These are phyloP conservation scores for Melanophora roralis DNA, from an alignment of 2,888 invertebrate genomes.

Conservation along the genomic window DNA sequence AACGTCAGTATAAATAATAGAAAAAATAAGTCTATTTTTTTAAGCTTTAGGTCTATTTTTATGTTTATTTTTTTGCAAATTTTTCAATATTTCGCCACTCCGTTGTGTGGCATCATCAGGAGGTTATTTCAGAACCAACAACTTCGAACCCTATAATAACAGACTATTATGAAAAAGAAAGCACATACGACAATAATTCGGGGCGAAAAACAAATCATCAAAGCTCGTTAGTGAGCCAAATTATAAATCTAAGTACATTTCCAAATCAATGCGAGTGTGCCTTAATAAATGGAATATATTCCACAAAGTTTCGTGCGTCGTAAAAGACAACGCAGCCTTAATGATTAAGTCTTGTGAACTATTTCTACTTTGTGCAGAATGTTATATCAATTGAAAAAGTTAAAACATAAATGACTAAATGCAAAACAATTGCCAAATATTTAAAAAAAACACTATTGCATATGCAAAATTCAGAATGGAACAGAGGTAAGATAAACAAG, in stretches of 20 bases:
- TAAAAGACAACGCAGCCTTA: conserved; percentile 32
- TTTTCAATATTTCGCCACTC: too few species aligned
- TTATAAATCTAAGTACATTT: conserved; percentile 20
- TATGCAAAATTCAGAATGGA: conserved; percentile 44
- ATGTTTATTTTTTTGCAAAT: too few species aligned
- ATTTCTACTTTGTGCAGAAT: conserved; percentile 24
- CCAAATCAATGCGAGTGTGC: conserved; percentile 7
- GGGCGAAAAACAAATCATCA: conserved; percentile 11
- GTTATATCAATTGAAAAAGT: not conserved
- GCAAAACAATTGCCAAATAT: conserved; percentile 31
- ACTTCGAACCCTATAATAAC: not conserved
- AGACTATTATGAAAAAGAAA: too few species aligned
- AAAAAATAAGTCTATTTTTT: too few species aligned
- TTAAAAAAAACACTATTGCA: conserved; percentile 41
- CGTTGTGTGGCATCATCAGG: too few species aligned
- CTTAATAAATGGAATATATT: conserved; percentile 21
- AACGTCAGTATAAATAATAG: too few species aligned
- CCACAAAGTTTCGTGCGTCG: conserved; percentile 31
- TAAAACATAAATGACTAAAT: conserved; percentile 36
- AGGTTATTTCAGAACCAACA: not conserved
- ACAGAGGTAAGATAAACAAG: conserved; percentile 30
- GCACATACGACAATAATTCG: conserved; percentile 17
- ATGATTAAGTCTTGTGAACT: conserved; percentile 40
- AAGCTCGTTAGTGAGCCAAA: conserved; percentile 10
- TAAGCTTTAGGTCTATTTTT: too few species aligned